These are phyloP conservation scores for Aphelinus atriplicis DNA, from an alignment of 1,140 invertebrate genomes.

Conservation along the genomic window DNA sequence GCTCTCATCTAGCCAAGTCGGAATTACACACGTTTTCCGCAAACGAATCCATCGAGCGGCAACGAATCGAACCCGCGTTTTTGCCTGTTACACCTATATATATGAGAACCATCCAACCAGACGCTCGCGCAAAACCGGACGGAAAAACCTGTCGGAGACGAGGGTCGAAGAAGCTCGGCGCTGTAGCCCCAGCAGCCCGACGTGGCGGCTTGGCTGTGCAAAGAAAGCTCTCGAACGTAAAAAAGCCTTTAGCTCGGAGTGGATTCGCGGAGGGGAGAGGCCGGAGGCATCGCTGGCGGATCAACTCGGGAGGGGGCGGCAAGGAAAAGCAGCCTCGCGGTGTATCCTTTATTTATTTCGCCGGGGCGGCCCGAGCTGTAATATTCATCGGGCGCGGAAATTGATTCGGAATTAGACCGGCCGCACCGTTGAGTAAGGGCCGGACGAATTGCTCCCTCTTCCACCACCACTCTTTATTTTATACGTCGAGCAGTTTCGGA, in stretches of 20 bases:
- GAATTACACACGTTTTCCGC: too few species aligned
- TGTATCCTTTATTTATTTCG: conserved; percentile 59
- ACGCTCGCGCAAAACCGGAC: too few species aligned
- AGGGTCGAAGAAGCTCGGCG: conserved; percentile 44
- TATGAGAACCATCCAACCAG: too few species aligned
- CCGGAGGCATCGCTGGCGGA: too few species aligned
- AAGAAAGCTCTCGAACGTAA: too few species aligned
- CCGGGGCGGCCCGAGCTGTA: conserved; percentile 47
- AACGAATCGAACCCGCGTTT: too few species aligned
- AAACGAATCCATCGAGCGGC: too few species aligned
- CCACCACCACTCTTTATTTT: background rate
- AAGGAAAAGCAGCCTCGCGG: conserved; percentile 16
- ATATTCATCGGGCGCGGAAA: conserved; percentile 61
- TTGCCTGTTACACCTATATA: too few species aligned
- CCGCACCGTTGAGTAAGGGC: conserved; percentile 16
- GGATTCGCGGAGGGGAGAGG: background rate
- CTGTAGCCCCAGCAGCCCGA: background rate
- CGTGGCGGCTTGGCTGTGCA: too few species aligned
- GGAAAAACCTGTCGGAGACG: conserved; percentile 15
- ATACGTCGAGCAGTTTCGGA: background rate
- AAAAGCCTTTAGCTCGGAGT: too few species aligned
- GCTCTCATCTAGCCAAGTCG: too few species aligned
- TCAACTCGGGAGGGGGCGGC: too few species aligned
- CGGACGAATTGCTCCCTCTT: conserved; percentile 31
- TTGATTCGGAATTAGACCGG: conserved; percentile 61